Conservation (phyloP, 2,888 invertebrate genomes). For the Clostera curtula region DNA sequence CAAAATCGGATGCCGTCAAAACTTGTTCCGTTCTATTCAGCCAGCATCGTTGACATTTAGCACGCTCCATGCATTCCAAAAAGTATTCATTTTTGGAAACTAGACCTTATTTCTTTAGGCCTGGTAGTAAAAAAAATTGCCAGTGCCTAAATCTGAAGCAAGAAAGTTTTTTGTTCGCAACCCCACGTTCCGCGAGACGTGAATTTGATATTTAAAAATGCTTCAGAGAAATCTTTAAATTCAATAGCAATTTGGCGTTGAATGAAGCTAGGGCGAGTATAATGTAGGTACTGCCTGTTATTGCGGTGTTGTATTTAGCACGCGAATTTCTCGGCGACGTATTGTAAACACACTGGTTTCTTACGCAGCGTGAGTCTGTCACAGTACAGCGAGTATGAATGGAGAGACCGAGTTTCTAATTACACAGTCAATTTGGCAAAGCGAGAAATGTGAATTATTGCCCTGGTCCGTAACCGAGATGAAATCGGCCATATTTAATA, state of each 20-base stretch:
- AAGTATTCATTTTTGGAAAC: constrained; percentile 31
- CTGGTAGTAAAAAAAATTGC: constrained; percentile 33
- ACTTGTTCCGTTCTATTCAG: constrained; percentile 56
- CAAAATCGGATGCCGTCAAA: constrained; percentile 45
- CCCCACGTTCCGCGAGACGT: constrained; percentile 49
- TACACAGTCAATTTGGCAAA: constrained; percentile 70
- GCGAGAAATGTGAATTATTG: constrained; percentile 65
- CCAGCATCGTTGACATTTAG: constrained; percentile 41
- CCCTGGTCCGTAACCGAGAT: constrained; percentile 53
- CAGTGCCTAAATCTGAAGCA: constrained; percentile 24
- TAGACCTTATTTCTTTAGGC: constrained; percentile 50
- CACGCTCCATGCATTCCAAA: constrained; percentile 35
- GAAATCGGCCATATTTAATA: constrained; percentile 57
- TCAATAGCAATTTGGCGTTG: constrained; percentile 68
- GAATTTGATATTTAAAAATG: constrained; percentile 58
- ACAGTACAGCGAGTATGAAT: constrained; percentile 46
- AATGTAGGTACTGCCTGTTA: constrained; percentile 63
- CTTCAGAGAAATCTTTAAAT: constrained; percentile 66
- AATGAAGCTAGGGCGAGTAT: constrained; percentile 60
- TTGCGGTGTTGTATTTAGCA: constrained; percentile 70
- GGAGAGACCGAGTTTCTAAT: constrained; percentile 55
- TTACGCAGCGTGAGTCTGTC: constrained; percentile 61
- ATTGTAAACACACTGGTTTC: constrained; percentile 67
- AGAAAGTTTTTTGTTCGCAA: constrained; percentile 38
- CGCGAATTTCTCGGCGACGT: constrained; percentile 60